These are phyloP conservation scores for Neotoma lepida DNA, from an alignment of 2,113 vertebrate genomes.

Conservation along the genomic window DNA sequence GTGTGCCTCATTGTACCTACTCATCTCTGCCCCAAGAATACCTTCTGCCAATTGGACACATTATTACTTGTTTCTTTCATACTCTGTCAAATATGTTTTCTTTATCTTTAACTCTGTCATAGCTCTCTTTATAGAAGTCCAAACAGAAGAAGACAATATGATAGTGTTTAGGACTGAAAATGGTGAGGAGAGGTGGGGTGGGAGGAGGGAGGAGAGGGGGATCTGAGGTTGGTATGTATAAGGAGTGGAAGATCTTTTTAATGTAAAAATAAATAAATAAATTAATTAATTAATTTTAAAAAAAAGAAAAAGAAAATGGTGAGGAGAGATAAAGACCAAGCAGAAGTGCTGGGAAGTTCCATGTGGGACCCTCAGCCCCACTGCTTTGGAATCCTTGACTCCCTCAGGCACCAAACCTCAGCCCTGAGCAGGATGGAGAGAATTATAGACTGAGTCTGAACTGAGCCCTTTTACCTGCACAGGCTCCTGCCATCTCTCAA, in stretches of 20 bases:
- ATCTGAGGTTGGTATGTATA: no score
- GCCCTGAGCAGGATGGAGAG: neutral
- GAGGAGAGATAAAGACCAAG: neutral
- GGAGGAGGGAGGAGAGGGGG: no score
- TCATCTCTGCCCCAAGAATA: neutral
- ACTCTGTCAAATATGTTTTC: neutral
- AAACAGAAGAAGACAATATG: neutral
- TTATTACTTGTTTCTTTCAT: neutral
- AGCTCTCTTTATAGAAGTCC: neutral
- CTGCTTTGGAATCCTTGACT: neutral
- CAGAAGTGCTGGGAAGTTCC: neutral
- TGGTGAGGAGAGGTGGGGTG: neutral
- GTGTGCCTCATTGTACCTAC: neutral
- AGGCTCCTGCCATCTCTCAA: neutral
- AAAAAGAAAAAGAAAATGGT: no score
- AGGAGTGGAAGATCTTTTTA: no score
- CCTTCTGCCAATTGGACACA: neutral
- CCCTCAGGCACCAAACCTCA: neutral
- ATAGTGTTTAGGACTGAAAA: neutral
- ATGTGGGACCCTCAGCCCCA: neutral
- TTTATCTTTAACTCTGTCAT: constrained; percentile 11
- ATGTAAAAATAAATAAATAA: no score
- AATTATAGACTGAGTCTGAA: neutral
- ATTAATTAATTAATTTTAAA: no score
- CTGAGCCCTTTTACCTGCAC: neutral